These are phyloP conservation scores for Leptobrachium ailaonicum DNA, from an alignment of 2,113 vertebrate species.

Conservation along the genomic window DNA sequence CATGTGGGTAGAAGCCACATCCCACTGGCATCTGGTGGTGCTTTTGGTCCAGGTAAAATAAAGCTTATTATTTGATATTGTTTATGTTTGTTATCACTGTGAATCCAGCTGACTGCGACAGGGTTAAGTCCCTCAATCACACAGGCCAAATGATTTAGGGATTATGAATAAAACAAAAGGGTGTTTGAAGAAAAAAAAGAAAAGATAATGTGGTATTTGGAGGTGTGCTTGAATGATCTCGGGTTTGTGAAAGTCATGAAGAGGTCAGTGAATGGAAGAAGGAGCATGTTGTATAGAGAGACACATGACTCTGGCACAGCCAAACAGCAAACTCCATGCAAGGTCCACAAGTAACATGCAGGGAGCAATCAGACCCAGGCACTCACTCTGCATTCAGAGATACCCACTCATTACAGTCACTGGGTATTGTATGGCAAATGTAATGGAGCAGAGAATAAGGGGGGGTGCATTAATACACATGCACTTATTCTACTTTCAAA, in stretches of 20 bases:
- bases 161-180: constrained; percentile 41
- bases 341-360: constrained; percentile 2
- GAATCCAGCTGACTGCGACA: constrained; percentile 24
- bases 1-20: too few relatives aligned
- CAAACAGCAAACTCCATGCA: constrained; percentile 65
- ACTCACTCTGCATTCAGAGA: background rate
- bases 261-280: constrained; percentile 56
- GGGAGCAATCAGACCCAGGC: constrained; percentile 1
- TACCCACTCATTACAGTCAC: background rate
- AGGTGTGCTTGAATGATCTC: constrained; percentile 54
- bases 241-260: constrained; percentile 59
- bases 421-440: background rate
- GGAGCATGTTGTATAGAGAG: constrained; percentile 52
- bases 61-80: too few relatives aligned
- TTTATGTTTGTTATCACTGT: background rate
- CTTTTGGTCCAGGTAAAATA: too few relatives aligned
- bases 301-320: constrained; percentile 61
- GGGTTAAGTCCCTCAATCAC: constrained; percentile 30
- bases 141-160: constrained; percentile 30
- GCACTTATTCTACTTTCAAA: background rate
- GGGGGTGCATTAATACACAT: background rate
- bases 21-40: too few relatives aligned
- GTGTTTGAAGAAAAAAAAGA: background rate
- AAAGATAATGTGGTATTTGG: constrained; percentile 34
- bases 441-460: constrained; percentile 3